Percentiles rank a stretch among this genome's conserved stretches.
Evolutionary conservation across 2,888 invertebrate genomes (phyloP).

Genomic region (Polylopha cassiicola): DNA sequence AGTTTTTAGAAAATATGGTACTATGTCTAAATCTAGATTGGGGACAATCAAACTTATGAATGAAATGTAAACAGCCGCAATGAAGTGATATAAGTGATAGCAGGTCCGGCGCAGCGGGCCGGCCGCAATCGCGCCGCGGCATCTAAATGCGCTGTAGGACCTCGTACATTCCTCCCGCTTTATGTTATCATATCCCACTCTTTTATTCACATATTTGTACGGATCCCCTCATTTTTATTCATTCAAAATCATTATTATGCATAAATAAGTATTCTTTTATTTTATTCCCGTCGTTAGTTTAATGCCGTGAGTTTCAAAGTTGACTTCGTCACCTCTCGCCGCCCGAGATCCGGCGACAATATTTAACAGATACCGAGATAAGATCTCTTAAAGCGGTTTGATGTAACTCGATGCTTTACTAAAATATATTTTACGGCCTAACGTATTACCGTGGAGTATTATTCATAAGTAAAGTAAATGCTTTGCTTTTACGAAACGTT

Average conservation of each 20-base stretch:
- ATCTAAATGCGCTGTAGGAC: conserved; percentile 47
- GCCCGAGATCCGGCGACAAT: conserved; percentile 64
- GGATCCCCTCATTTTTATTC: conserved; percentile 70
- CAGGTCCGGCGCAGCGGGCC: conserved; percentile 40
- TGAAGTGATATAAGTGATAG: conserved; percentile 72
- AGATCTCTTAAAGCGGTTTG: conserved; percentile 60
- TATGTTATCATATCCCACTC: conserved; percentile 60
- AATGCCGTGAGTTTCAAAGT: conserved; percentile 56
- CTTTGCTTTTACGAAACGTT: conserved; percentile 17
- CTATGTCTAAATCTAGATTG: conserved; percentile 25
- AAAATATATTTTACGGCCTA: conserved; percentile 56
- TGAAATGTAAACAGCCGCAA: conserved; percentile 73
- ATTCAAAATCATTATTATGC: conserved; percentile 68
- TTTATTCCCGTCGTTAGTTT: conserved; percentile 71
- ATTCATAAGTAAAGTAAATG: conserved; percentile 23
- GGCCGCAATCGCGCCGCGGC: conserved; percentile 62
- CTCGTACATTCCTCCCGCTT: conserved; percentile 43
- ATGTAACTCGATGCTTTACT: conserved; percentile 64
- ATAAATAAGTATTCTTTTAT: conserved; percentile 70
- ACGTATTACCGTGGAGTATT: conserved; percentile 33
- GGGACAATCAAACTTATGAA: conserved; percentile 58
- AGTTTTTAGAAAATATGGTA: background rate
- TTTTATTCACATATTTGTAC: conserved; percentile 73
- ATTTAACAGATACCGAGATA: conserved; percentile 68
- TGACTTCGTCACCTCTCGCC: conserved; percentile 65